These are phyloP conservation scores for Lota lota DNA, from an alignment of 2,113 vertebrate genomes.

Conservation along the genomic window DNA sequence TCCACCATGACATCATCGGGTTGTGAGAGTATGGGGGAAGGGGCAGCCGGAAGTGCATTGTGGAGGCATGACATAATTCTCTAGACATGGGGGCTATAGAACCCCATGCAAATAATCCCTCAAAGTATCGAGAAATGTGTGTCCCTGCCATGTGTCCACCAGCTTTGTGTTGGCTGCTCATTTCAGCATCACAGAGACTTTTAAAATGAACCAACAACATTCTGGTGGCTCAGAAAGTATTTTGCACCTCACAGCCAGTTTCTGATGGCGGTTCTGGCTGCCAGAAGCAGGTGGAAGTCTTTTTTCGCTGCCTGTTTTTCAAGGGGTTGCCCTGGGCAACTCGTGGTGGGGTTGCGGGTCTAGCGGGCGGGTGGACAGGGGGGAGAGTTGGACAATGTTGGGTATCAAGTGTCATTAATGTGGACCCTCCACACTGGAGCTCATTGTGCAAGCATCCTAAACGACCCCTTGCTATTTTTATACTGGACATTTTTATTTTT, in stretches of 20 bases:
- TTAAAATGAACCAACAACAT: not conserved
- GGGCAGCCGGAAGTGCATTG: not conserved
- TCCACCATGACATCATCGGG: constrained; percentile 52
- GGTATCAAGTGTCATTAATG: constrained; percentile 14
- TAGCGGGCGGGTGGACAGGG: not conserved
- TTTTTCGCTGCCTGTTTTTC: not conserved
- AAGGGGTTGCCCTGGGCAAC: constrained; percentile 10
- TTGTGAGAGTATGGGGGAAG: constrained; percentile 20
- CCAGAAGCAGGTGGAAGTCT: not conserved
- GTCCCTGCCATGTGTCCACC: not conserved
- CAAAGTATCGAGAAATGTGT: constrained; percentile 38
- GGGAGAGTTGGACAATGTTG: constrained; percentile 22
- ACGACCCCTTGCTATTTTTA: constrained; percentile 45
- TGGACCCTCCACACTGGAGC: constrained; percentile 32
- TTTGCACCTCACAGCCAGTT: not conserved
- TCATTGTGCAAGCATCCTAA: constrained; percentile 43
- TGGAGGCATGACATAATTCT: constrained; percentile 21
- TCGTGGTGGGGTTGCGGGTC: not conserved
- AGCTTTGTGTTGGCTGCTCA: not conserved
- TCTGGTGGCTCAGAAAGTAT: not conserved
- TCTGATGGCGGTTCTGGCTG: not conserved
- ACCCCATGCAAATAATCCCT: constrained; percentile 29
- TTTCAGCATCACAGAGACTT: not conserved
- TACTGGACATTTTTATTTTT: not conserved
- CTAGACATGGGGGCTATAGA: constrained; percentile 39